These are phyloP conservation scores for Drosophila tripunctata DNA, from an alignment of 2,888 invertebrate species.

Conservation along the genomic window DNA sequence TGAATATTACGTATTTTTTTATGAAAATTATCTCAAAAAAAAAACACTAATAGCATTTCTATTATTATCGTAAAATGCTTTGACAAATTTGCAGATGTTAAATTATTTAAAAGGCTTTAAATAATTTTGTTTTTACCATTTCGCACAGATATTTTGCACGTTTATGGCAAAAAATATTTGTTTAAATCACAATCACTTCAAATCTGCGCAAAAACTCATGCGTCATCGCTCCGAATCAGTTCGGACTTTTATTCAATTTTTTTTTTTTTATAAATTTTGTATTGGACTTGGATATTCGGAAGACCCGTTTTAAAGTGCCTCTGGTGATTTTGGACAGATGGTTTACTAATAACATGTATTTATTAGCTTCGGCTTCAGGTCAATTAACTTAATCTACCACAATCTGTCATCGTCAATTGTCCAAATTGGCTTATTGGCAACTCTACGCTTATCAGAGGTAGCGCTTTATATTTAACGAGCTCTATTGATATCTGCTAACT, in stretches of 20 bases:
- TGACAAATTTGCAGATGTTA: conserved; percentile 60
- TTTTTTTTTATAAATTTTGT: background rate
- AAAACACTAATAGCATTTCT: conserved; percentile 33
- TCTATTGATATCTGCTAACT: conserved; percentile 54
- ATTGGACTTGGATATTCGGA: conserved; percentile 15
- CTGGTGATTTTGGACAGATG: conserved; percentile 36
- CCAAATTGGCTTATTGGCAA: conserved; percentile 34
- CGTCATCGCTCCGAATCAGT: conserved; percentile 14
- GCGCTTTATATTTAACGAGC: conserved; percentile 65
- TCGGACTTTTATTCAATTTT: conserved; percentile 1
- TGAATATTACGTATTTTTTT: conserved; percentile 8
- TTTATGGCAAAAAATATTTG: conserved; percentile 3
- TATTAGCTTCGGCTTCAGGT: conserved; percentile 32
- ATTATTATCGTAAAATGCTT: conserved; percentile 41
- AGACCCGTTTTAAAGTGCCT: conserved; percentile 65
- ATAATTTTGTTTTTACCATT: conserved; percentile 8
- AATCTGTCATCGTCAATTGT: conserved; percentile 53
- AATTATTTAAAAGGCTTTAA: conserved; percentile 35
- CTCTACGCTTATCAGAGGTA: conserved; percentile 51
- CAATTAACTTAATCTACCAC: conserved; percentile 53
- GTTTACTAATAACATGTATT: conserved; percentile 41
- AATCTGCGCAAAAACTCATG: conserved; percentile 10
- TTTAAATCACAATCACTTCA: background rate
- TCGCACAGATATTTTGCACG: conserved; percentile 4
- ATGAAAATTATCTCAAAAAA: background rate